A percentile compares a stretch with the other conserved stretches of the same genome.
phyloP scores from a whole-genome alignment of 64 coral and sea anemone species.

The Montipora cactus region DNA sequence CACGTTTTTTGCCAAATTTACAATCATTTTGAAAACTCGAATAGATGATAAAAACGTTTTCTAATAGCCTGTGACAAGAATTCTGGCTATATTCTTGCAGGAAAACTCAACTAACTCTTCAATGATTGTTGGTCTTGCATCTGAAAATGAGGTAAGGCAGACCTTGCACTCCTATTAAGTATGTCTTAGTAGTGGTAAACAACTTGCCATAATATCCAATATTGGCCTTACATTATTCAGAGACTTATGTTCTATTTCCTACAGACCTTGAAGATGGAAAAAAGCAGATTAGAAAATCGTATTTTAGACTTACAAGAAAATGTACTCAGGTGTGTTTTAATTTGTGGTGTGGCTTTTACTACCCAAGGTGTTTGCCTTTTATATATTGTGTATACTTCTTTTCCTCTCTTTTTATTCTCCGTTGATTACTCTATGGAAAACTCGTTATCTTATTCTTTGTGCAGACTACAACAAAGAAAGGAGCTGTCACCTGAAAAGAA shows the following conservation, averaged over 20 bases:
- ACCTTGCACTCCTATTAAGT: too few relatives aligned
- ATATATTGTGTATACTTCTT: too few relatives aligned
- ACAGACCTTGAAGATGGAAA: conserved; percentile 32
- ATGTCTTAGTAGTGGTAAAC: too few relatives aligned
- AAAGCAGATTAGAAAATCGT: conserved; percentile 49
- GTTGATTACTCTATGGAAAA: too few relatives aligned
- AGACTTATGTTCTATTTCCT: not conserved
- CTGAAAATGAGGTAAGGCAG: conserved; percentile 30
- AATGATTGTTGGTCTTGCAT: conserved; percentile 53
- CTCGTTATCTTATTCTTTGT: not conserved
- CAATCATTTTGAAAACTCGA: too few relatives aligned
- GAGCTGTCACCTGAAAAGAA: not conserved
- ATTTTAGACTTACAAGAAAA: conserved; percentile 37
- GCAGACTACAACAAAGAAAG: conserved; percentile 11
- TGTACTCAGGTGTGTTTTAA: not conserved
- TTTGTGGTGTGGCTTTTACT: too few relatives aligned
- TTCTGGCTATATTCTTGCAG: not conserved
- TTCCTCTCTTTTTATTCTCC: too few relatives aligned
- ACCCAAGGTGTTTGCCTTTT: not conserved
- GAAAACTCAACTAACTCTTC: conserved; percentile 34
- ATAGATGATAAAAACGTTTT: too few relatives aligned
- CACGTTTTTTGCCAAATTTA: too few relatives aligned
- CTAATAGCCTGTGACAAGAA: not conserved
- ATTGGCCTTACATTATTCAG: not conserved
- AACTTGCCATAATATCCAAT: too few relatives aligned